Evolutionary conservation across 2,888 invertebrate species (phyloP), one percentile per base, ranked within the genome.

Genomic region (Diaphora mendica): DNA sequence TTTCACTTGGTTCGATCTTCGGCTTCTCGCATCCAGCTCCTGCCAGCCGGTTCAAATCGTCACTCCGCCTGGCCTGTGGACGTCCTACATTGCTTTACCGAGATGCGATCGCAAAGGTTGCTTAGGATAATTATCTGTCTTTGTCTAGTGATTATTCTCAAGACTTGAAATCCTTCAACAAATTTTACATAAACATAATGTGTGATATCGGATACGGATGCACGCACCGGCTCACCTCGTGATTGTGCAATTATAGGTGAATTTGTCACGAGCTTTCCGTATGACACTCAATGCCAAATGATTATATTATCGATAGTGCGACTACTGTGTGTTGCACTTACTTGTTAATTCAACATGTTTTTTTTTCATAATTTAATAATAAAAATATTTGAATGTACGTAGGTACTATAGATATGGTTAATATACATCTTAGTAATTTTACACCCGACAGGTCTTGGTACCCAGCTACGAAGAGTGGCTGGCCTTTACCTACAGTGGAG

Each of bases 151-250:
- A 66, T 42, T 44, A 15, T 64, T 26, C 39, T 62, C 20, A 39
- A 51, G 35, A 68, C 44, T 72, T 48, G 77, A 77, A 76, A 79
- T 82, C 85, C 77, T 83, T 80, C 85, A 80, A 81, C 74, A 68
- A 79, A 69, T 71, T 75, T 83, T 77, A 81, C 79, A 75, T 82
- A 80, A 79, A 83, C 72, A 81, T 83, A 76, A 83, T 70, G 64
- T 81, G 80, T 85, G 75, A 77, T 83, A 83, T 83, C 82, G 84
- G 84, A 84, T 83, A 82, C 84, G 84, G 85, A 84, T 84, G 80
- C 77, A 73, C 75, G 71, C 67, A 77, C 68, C 70, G 66, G 85
- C 71, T 82, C 62, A 79, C 85, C 84, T 84, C 76, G 79, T 62
- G 55, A 17, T 64, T 51, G 65, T 79, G 84, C 84, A 80, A 81